Conservation (phyloP, 2,113 vertebrate genomes). For the Cromileptes altivelis region DNA sequence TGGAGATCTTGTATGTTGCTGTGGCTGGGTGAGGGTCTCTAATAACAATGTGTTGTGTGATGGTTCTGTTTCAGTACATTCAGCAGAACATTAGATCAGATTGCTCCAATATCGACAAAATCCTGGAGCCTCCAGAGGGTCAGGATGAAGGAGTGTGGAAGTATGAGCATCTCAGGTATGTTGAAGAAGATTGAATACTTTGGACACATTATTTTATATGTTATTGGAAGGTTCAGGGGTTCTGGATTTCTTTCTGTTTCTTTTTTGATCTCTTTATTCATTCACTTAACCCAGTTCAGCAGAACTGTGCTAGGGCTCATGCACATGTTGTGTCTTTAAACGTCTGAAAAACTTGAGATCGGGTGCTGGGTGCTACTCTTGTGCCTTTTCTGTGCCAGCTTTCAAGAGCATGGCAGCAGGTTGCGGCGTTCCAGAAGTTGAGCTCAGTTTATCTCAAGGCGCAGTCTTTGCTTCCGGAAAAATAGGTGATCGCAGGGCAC, state of each 20-base stretch:
- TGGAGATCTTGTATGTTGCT: not conserved
- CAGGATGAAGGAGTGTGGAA: conserved; percentile 99
- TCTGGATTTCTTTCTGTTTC: not conserved
- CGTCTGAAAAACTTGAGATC: too few relatives aligned
- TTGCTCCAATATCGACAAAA: conserved; percentile 98
- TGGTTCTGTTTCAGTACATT: conserved; percentile 90
- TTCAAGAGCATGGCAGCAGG: too few relatives aligned
- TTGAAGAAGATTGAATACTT: not conserved
- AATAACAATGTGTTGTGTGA: not conserved
- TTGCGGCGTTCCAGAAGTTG: too few relatives aligned
- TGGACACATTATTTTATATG: not conserved
- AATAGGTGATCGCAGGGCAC: too few relatives aligned
- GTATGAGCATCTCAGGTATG: conserved; percentile 98
- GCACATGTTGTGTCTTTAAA: too few relatives aligned
- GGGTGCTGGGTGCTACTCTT: too few relatives aligned
- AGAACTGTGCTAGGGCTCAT: not conserved
- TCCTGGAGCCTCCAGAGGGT: conserved; percentile 97
- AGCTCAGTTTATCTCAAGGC: too few relatives aligned
- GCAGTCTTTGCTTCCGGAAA: too few relatives aligned
- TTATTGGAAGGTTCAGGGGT: not conserved
- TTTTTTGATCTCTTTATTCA: not conserved
- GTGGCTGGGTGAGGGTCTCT: not conserved
- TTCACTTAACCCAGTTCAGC: not conserved
- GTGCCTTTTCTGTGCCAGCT: too few relatives aligned
- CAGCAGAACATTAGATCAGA: conserved; percentile 98